A percentile compares a stretch with the other conserved stretches of the same genome.
phyloP scores from a whole-genome alignment of 2,888 invertebrate genomes.

The Deilephila elpenor region DNA sequence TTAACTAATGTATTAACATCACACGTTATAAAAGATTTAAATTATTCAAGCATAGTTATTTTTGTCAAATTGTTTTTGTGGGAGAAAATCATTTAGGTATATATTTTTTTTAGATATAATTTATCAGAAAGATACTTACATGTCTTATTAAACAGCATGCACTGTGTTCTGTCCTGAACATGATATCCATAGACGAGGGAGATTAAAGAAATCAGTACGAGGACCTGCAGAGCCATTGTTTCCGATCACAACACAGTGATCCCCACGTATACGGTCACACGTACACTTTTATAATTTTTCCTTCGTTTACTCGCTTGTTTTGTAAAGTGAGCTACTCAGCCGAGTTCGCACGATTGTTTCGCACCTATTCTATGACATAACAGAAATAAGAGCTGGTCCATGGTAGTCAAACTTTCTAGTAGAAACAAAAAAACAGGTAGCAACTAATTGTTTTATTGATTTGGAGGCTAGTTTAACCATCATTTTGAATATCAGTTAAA shows the following conservation, averaged over 20 bases:
- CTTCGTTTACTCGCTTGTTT: slow-evolving; percentile 40
- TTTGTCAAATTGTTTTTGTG: too few species aligned
- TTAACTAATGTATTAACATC: too few species aligned
- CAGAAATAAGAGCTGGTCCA: neutral
- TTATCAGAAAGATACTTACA: slow-evolving; percentile 57
- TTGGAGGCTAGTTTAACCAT: too few species aligned
- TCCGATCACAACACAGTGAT: slow-evolving; percentile 35
- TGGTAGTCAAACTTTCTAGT: neutral
- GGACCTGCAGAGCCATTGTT: slow-evolving; percentile 54
- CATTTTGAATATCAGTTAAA: too few species aligned
- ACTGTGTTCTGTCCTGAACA: slow-evolving; percentile 44
- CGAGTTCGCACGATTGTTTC: slow-evolving; percentile 15
- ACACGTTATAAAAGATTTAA: too few species aligned
- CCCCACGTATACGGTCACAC: slow-evolving; percentile 48
- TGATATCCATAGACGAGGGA: slow-evolving; percentile 47
- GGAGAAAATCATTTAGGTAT: too few species aligned
- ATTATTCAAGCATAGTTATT: too few species aligned
- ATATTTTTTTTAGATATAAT: too few species aligned
- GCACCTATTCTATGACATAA: slow-evolving; percentile 9
- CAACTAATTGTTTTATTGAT: too few species aligned
- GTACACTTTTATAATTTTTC: slow-evolving; percentile 28
- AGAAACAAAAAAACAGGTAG: neutral
- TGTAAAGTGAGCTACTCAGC: slow-evolving; percentile 36
- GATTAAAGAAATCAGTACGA: slow-evolving; percentile 51
- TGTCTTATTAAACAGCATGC: slow-evolving; percentile 51